Conservation (phyloP, 2,113 vertebrate genomes). For the Motacilla alba region DNA sequence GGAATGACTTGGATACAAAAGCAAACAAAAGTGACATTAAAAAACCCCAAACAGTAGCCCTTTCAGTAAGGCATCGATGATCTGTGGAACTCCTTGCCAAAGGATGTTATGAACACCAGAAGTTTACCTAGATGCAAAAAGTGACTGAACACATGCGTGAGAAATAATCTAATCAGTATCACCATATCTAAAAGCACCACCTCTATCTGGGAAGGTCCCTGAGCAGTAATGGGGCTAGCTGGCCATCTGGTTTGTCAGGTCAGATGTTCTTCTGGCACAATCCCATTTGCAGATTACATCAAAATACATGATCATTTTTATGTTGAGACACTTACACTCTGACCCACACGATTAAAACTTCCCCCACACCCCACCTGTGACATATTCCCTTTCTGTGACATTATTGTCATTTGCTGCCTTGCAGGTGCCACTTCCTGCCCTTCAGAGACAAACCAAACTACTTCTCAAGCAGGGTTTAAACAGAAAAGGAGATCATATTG, state of each 20-base stretch:
- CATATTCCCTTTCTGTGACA: neutral
- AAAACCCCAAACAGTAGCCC: neutral
- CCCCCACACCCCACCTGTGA: neutral
- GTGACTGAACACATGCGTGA: neutral
- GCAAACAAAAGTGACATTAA: neutral
- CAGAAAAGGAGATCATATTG: slow-evolving; percentile 28
- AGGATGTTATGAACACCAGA: neutral
- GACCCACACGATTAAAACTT: neutral
- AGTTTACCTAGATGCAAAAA: neutral
- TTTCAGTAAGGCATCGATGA: neutral
- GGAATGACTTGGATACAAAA: neutral
- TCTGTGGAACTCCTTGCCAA: neutral
- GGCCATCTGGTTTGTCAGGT: neutral
- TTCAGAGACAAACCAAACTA: slow-evolving; percentile 23
- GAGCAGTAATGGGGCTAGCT: neutral
- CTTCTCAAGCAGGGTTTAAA: slow-evolving; percentile 6
- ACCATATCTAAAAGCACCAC: neutral
- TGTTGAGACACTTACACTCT: neutral
- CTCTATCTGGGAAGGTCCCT: neutral
- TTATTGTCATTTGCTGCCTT: slow-evolving; percentile 27
- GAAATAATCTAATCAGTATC: neutral
- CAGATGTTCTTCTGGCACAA: neutral
- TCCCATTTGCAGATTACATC: neutral
- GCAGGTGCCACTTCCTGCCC: slow-evolving; percentile 50
- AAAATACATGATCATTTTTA: neutral